phyloP scores from a whole-genome alignment of 2,113 vertebrate genomes.

The Herpetotheres cachinnans region DNA sequence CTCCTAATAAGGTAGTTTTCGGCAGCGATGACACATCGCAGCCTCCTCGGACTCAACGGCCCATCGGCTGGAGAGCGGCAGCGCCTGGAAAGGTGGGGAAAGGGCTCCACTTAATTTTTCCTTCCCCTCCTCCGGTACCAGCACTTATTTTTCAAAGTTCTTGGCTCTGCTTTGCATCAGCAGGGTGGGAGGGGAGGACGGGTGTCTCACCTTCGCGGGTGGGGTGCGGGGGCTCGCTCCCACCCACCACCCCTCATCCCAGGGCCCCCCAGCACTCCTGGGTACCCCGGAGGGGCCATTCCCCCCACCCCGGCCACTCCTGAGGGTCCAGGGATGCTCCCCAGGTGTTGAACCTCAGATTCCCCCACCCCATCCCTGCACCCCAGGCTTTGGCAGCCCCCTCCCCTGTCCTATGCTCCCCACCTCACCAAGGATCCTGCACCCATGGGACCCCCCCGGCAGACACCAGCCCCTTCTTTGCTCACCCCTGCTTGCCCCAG shows the following conservation, averaged over 20 bases:
- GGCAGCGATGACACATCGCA: slow-evolving; percentile 33
- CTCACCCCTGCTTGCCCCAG: not conserved
- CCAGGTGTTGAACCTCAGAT: not conserved
- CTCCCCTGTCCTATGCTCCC: rapidly evolving
- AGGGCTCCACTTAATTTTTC: not conserved
- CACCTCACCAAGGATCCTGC: not conserved
- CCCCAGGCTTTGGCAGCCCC: not conserved
- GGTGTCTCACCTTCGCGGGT: not conserved
- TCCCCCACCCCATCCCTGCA: not conserved
- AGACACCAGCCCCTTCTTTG: not conserved
- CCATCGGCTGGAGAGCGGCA: not conserved
- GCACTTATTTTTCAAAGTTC: not conserved
- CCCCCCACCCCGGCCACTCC: rapidly evolving
- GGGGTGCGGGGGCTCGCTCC: rapidly evolving
- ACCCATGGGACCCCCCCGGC: not conserved
- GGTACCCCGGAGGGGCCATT: not conserved
- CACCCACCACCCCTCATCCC: not conserved
- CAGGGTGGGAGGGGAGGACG: not conserved
- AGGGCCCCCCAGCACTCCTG: not conserved
- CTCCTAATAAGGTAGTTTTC: slow-evolving; percentile 67
- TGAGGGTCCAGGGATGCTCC: not conserved
- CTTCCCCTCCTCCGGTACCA: not conserved
- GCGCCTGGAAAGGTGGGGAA: not conserved
- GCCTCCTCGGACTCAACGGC: not conserved
- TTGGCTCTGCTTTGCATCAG: not conserved